A percentile compares a stretch with the other conserved stretches of the same genome.
Evolutionary conservation across 2,113 vertebrate genomes (phyloP).

Genomic region (Calonectris borealis): DNA sequence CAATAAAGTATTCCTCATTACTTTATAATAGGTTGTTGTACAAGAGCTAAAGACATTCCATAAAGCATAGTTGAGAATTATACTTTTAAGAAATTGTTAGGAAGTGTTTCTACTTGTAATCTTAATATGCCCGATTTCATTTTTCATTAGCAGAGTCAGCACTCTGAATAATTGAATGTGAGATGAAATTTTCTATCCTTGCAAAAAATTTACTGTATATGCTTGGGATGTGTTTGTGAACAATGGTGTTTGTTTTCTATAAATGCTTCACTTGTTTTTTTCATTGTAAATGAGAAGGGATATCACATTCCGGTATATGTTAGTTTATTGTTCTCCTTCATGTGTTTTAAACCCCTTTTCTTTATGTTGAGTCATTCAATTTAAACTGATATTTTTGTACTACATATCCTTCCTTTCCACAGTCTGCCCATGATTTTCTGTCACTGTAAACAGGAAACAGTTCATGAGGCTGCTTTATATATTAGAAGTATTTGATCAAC

Average conservation of each 20-base stretch:
- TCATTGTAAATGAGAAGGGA: neutral
- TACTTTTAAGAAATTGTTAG: neutral
- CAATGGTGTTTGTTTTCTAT: neutral
- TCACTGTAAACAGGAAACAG: neutral
- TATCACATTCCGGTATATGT: neutral
- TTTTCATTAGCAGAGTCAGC: slow-evolving; percentile 40
- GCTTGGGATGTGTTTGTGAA: neutral
- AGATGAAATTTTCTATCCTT: neutral
- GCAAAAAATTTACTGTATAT: neutral
- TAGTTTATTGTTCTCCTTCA: neutral
- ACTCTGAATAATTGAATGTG: slow-evolving; percentile 38
- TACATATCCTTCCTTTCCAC: neutral
- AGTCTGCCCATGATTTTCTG: neutral
- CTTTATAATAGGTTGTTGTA: neutral
- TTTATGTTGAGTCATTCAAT: neutral
- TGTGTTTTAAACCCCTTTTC: neutral
- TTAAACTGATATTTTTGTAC: neutral
- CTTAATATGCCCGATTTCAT: slow-evolving; percentile 11
- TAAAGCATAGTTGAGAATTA: neutral
- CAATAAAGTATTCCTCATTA: neutral
- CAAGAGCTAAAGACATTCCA: neutral
- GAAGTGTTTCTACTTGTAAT: neutral
- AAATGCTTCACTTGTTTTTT: neutral
- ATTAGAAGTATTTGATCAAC: neutral
- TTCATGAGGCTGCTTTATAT: neutral